phyloP scores from a whole-genome alignment of 2,888 invertebrate genomes.

The Chymomyza caudatula region DNA sequence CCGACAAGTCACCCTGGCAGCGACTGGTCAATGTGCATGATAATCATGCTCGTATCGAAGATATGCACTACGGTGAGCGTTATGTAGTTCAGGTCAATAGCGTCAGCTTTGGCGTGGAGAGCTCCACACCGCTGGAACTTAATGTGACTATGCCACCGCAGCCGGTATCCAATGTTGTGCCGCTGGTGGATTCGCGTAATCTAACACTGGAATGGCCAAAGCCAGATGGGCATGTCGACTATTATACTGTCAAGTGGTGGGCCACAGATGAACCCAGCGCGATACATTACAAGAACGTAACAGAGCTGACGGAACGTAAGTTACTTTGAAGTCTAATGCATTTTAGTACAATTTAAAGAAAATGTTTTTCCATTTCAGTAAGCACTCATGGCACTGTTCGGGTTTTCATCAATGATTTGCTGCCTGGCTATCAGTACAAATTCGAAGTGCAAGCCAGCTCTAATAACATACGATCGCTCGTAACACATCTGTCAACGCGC shows the following conservation, averaged over 20 bases:
- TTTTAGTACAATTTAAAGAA: constrained; percentile 3
- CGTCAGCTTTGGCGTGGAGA: constrained; percentile 89
- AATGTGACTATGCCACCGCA: constrained; percentile 93
- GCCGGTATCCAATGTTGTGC: constrained; percentile 90
- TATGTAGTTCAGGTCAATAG: constrained; percentile 92
- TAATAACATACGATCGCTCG: constrained; percentile 87
- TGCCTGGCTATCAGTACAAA: constrained; percentile 88
- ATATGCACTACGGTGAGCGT: constrained; percentile 92
- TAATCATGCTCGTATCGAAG: constrained; percentile 87
- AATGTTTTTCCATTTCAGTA: constrained; percentile 32
- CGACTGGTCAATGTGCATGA: constrained; percentile 83
- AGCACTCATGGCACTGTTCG: constrained; percentile 79
- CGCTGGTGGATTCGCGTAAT: constrained; percentile 91
- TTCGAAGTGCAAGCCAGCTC: constrained; percentile 89
- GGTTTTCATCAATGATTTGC: constrained; percentile 85
- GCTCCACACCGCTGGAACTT: constrained; percentile 86
- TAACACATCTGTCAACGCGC: constrained; percentile 85
- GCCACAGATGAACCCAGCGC: constrained; percentile 80
- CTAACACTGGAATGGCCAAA: constrained; percentile 94
- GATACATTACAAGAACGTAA: constrained; percentile 80
- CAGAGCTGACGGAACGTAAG: constrained; percentile 69
- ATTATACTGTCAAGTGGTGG: constrained; percentile 89
- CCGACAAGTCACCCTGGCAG: constrained; percentile 85
- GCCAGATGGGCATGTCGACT: constrained; percentile 91
- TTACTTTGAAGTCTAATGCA: constrained; percentile 4